phyloP scores from a whole-genome alignment of 2,888 invertebrate species.

The Yponomeuta sedellus region DNA sequence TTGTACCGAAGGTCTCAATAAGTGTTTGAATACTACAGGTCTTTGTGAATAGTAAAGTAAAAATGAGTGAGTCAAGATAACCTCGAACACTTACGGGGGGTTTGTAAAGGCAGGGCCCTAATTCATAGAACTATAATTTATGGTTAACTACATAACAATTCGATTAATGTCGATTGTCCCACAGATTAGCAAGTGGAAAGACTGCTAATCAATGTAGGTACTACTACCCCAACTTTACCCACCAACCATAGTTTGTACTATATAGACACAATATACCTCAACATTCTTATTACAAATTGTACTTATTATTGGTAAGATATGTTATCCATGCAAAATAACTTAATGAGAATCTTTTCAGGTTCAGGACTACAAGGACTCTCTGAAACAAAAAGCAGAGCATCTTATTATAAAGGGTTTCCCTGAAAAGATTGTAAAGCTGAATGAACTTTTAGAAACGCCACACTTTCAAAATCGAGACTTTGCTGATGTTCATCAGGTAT shows the following conservation, averaged over 20 bases:
- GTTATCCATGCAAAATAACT: slow-evolving; percentile 10
- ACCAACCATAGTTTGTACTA: too few relatives aligned
- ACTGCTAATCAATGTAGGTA: too few relatives aligned
- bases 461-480: slow-evolving; percentile 88
- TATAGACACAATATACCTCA: slow-evolving; percentile 10
- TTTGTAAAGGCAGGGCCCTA: too few relatives aligned
- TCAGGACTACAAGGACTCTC: slow-evolving; percentile 91
- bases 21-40: background rate
- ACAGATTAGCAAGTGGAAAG: too few relatives aligned
- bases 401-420: slow-evolving; percentile 94
- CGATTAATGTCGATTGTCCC: too few relatives aligned
- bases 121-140: too few relatives aligned
- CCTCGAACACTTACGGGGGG: slow-evolving; percentile 31
- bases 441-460: slow-evolving; percentile 88
- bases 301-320: slow-evolving; percentile 20
- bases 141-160: too few relatives aligned
- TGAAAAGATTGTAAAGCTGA: slow-evolving; percentile 93
- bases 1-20: background rate
- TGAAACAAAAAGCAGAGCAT: slow-evolving; percentile 92
- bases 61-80: slow-evolving; percentile 40
- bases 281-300: too few relatives aligned
- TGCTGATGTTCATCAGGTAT: slow-evolving; percentile 84
- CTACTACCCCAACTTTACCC: too few relatives aligned
- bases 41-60: background rate
- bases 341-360: slow-evolving; percentile 76